Evolutionary conservation across 2,113 vertebrate genomes (phyloP), one percentile per base, ranked within the genome.

Genomic region (Petrocephalus zakoni): DNA sequence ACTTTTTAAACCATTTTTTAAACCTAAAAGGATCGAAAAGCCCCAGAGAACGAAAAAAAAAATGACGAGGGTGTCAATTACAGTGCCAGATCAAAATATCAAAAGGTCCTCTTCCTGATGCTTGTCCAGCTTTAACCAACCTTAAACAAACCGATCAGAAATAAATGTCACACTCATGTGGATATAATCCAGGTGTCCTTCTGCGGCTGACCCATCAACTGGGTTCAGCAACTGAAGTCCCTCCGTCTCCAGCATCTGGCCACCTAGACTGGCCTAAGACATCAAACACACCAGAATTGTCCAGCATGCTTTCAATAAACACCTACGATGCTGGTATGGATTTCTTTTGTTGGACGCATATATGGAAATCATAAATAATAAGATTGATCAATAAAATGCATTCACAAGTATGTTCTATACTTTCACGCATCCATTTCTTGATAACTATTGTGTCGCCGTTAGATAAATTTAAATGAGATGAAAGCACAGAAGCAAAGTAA

Each of bases 81-180:
- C 86, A 89, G 89, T 90, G 92, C 92, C 91, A 92, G 90, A 93
- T 91, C 72, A 89, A 91, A 93, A 91, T 91, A 94, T 93, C 92
- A 91, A 58, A 93, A 93, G 90, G 87, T 78, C 61, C 86, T 42
- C 84, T 52, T 58, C 25, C 61, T 90, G 92, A 92, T 89, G 87
- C 87, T 90, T 88, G 92, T 92, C 92, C 92, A 92, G 93, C 92
- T 91, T 90, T 91, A 90, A 90, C 89, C 94, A 93, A 92, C 94
- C 93, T 95, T 94, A 94, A 94, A 94, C 94, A 95, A 95, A 93
- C 87, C 90, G 90, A 95, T 95, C 95, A 93, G 94, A 94, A 95
- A 93, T 94, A 95, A 95, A 94, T 94, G 94, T 94, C 94, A 94
- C 91, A 37, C 91, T 93, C 94, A 94, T 95, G 94, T 94, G 95